These are phyloP conservation scores for Patella ulyssiponensis DNA, from an alignment of 2,888 invertebrate genomes.

Conservation along the genomic window DNA sequence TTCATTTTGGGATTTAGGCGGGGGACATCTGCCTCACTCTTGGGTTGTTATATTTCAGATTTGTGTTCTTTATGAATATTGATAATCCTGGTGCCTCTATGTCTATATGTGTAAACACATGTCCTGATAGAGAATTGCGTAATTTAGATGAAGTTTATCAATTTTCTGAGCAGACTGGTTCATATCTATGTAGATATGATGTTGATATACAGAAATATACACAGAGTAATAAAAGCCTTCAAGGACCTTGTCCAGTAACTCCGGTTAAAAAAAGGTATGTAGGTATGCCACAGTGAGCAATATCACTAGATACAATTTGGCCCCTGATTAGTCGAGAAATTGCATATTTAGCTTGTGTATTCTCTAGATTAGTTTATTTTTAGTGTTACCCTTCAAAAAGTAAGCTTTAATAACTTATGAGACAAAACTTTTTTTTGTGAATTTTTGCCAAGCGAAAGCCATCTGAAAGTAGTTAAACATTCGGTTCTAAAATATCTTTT, in stretches of 20 bases:
- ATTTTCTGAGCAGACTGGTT: constrained; percentile 82
- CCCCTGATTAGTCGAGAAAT: too few species aligned
- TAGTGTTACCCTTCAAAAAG: too few species aligned
- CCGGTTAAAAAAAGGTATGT: constrained; percentile 84
- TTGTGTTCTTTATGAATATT: constrained; percentile 88
- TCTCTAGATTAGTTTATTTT: too few species aligned
- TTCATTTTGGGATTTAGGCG: too few species aligned
- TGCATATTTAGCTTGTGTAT: too few species aligned
- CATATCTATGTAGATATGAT: constrained; percentile 81
- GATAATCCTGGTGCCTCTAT: constrained; percentile 83
- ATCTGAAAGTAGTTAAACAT: too few species aligned
- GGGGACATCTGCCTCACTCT: neutral
- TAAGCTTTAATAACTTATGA: too few species aligned
- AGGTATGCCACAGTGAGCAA: too few species aligned
- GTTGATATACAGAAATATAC: constrained; percentile 51
- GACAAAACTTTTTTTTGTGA: too few species aligned
- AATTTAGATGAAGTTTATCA: constrained; percentile 80
- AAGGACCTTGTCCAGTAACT: constrained; percentile 84
- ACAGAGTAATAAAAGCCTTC: constrained; percentile 38
- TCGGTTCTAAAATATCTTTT: too few species aligned
- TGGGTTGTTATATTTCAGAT: constrained; percentile 73
- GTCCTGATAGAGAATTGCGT: constrained; percentile 81
- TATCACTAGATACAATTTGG: too few species aligned
- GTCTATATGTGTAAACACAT: constrained; percentile 91
- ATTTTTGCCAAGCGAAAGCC: too few species aligned